Evolutionary conservation across 2,113 vertebrate genomes (phyloP).

Genomic region (Syngnathus scovelli): DNA sequence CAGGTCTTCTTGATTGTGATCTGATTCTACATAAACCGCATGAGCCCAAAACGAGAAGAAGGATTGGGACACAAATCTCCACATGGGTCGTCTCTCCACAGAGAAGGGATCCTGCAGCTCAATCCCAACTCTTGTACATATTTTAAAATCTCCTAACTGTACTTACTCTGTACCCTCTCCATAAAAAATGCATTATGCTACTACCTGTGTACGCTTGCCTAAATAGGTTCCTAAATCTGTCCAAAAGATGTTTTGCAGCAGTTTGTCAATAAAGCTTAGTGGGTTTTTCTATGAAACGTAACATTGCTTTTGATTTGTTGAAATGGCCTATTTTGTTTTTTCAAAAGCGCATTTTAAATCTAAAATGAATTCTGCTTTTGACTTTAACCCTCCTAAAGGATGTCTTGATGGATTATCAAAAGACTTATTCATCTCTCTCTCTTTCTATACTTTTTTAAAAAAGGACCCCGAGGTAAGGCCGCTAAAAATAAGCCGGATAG

Average conservation of each 20-base stretch:
- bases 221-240: constrained; percentile 99
- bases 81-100: constrained; percentile 76
- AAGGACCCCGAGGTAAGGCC: constrained; percentile 82
- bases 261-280: constrained; percentile 99
- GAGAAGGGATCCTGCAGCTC: constrained; percentile 96
- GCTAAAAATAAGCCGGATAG: constrained; percentile 80
- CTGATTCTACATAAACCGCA: constrained; percentile 70
- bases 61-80: constrained; percentile 81
- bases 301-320: constrained; percentile 92
- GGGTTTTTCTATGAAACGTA: constrained; percentile 96
- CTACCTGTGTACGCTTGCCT: constrained; percentile 96
- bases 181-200: constrained; percentile 96
- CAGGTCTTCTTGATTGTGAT: constrained; percentile 63
- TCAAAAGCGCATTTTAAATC: constrained; percentile 74
- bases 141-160: constrained; percentile 79
- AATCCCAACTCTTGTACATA: constrained; percentile 86
- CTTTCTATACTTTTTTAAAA: constrained; percentile 81
- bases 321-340: constrained; percentile 62
- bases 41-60: constrained; percentile 62
- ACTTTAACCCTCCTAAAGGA: constrained; percentile 74
- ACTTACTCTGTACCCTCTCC: constrained; percentile 86
- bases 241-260: constrained; percentile 94
- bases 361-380: constrained; percentile 74
- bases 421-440: constrained; percentile 77
- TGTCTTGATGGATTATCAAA: constrained; percentile 76